Evolutionary conservation across 2,888 invertebrate genomes (phyloP), one percentile per base, ranked within the genome.

Genomic region (Synergus japonicus): DNA sequence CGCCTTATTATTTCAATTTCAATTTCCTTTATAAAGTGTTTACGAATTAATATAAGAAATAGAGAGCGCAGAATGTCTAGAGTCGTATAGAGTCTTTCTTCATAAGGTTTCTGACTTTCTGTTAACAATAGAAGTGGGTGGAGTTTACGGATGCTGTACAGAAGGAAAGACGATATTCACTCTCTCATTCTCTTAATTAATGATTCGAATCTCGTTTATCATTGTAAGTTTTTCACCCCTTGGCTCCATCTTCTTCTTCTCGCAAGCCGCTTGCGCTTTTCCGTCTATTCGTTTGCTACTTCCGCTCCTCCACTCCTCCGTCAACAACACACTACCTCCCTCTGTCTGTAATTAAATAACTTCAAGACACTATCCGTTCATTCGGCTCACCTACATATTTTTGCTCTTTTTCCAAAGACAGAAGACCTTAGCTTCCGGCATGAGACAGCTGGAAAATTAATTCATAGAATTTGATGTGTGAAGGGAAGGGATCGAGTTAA

Each of bases 341-440:
- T 82, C 83, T 83, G 82, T 82, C 87, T 86, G 86, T 91, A 89
- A 91, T 91, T 89, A 90, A 91, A 90, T 91, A 90, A 91, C 90
- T 91, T 88, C 84, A 85, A 87, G 88, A 89, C 89, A 89, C 88
- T 89, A 89, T 90, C 88, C 87, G 86, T 87, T 88, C 87, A 88
- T 88, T 88, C 86, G 86, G 87, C 87, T 86, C 84, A 80, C 80
- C 80, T 81, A 80, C 80, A 79, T 81, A 81, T 79, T 81, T 81
- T 82, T 79, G 29, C 22, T n/a, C 37, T 60, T 22, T 37, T 69
- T 29, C 49, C 29, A 49, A 54, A 73, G 73, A 73, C 37, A 22
- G 22, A 41, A 22, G 22, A 41, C 73, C 73, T 73, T n/a, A 54
- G 41, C 37, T 73, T 81, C 82, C 80, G 83, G 81, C 82, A 84